Percentiles rank a stretch among this genome's conserved stretches.
Conservation (phyloP, 2,113 vertebrate genomes). For the Mus pahari region DNA sequence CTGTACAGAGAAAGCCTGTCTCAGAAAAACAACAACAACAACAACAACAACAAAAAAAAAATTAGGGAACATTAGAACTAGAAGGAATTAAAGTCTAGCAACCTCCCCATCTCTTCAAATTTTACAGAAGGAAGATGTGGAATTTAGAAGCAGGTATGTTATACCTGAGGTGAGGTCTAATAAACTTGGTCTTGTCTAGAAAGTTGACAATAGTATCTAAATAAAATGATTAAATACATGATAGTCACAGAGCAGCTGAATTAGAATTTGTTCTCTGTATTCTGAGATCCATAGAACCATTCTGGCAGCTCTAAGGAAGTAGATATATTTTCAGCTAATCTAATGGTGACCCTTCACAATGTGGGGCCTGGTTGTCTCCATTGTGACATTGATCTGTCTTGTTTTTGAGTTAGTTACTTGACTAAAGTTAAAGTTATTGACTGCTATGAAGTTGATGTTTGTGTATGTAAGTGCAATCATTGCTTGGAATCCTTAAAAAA, state of each 20-base stretch:
- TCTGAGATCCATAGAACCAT: background rate
- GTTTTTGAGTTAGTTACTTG: slow-evolving; percentile 29
- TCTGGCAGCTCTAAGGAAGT: background rate
- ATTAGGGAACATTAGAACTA: background rate
- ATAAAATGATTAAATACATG: background rate
- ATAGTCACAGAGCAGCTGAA: slow-evolving; percentile 2
- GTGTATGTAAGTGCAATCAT: background rate
- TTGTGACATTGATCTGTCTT: slow-evolving; percentile 12
- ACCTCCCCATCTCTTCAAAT: fast-evolving
- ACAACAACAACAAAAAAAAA: too few species aligned
- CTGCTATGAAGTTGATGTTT: background rate
- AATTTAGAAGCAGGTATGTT: slow-evolving; percentile 14
- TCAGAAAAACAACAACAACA: too few species aligned
- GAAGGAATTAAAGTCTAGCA: background rate
- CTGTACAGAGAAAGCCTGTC: too few species aligned
- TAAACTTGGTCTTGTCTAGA: slow-evolving; percentile 5
- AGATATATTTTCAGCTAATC: slow-evolving; percentile 38
- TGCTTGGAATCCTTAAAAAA: slow-evolving; percentile 29
- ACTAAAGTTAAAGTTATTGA: background rate
- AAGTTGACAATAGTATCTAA: background rate
- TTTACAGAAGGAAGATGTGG: slow-evolving; percentile 45
- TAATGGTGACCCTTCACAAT: background rate
- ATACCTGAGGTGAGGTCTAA: background rate
- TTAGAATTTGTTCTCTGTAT: background rate
- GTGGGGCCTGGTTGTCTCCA: background rate